phyloP scores from a whole-genome alignment of 2,797 vertebrate species.

The Pelochelys cantorii region DNA sequence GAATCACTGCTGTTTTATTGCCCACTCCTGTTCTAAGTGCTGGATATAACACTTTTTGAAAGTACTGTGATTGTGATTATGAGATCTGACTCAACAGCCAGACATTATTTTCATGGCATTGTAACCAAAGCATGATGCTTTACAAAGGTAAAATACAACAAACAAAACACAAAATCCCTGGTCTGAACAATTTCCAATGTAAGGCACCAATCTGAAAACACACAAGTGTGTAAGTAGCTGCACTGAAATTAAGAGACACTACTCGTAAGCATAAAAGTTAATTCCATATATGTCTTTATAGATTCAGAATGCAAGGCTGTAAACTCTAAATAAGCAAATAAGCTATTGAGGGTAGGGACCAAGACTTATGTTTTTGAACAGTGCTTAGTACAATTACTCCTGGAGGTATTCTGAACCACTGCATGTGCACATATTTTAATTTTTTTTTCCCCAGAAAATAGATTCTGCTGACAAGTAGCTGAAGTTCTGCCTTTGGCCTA shows the following conservation, averaged over 20 bases:
- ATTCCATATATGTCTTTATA: neutral
- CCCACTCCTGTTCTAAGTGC: neutral
- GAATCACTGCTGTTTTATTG: too few species aligned
- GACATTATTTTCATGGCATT: neutral
- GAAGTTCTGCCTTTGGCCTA: too few species aligned
- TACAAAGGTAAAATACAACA: neutral
- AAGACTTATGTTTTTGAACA: neutral
- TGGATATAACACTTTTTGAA: neutral
- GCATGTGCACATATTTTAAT: too few species aligned
- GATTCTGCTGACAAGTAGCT: too few species aligned
- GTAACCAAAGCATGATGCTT: neutral
- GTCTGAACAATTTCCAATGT: neutral
- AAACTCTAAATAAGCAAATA: neutral
- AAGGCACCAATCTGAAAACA: neutral
- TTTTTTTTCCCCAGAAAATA: too few species aligned
- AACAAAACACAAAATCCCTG: neutral
- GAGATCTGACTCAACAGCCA: neutral
- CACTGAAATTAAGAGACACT: neutral
- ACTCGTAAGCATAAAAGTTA: neutral
- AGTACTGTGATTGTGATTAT: fast-evolving
- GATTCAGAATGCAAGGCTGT: neutral
- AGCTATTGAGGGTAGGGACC: neutral
- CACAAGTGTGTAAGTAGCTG: neutral
- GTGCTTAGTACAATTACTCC: neutral
- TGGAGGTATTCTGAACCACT: too few species aligned